phyloP scores from a whole-genome alignment of 2,888 invertebrate genomes.

The Junonia oenone region DNA sequence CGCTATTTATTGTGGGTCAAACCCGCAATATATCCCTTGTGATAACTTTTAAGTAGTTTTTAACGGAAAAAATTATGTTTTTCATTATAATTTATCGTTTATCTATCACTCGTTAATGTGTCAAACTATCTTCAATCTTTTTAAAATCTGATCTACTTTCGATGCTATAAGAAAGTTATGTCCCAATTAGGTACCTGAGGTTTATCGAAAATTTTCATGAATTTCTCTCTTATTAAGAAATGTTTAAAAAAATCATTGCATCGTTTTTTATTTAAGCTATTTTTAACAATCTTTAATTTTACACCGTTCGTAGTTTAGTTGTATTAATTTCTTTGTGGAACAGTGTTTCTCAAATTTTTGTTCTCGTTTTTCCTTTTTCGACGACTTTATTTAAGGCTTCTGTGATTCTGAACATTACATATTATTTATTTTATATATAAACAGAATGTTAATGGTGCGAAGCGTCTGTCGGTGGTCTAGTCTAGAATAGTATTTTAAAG shows the following conservation, averaged over 20 bases:
- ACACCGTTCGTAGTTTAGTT: constrained; percentile 34
- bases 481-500: constrained; percentile 62
- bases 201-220: constrained; percentile 47
- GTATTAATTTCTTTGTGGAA: constrained; percentile 48
- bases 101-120: constrained; percentile 35
- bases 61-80: constrained; percentile 19
- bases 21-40: constrained; percentile 54
- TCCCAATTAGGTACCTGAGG: constrained; percentile 73
- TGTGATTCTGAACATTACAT: constrained; percentile 53
- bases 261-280: constrained; percentile 33
- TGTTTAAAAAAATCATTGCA: constrained; percentile 27
- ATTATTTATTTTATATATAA: constrained; percentile 44
- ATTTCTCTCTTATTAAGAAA: constrained; percentile 27
- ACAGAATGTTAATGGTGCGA: constrained; percentile 44
- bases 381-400: constrained; percentile 50
- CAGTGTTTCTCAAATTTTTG: constrained; percentile 76
- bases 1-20: constrained; percentile 38
- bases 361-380: constrained; percentile 42
- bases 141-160: constrained; percentile 16
- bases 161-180: constrained; percentile 20
- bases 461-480: constrained; percentile 61
- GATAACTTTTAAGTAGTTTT: constrained; percentile 46
- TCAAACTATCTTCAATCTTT: constrained; percentile 31
- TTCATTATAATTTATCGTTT: constrained; percentile 23
- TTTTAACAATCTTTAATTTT: constrained; percentile 34